Conservation (phyloP, 1,140 invertebrate species). For the Sitodiplosis mosellana region DNA sequence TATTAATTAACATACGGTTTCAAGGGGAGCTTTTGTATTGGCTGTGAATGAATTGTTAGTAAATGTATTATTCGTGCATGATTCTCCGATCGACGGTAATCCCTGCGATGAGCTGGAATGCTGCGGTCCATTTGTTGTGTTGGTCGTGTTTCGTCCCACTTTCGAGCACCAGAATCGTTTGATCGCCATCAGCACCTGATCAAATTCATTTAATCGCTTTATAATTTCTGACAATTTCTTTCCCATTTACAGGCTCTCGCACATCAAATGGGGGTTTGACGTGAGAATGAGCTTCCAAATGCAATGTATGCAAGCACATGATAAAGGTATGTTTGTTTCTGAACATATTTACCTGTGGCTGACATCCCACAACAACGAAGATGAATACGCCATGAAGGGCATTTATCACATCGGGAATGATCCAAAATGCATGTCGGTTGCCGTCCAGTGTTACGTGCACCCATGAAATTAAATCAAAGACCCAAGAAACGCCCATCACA, state of each 20-base stretch:
- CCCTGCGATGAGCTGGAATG: conserved; percentile 51
- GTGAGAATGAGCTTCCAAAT: too few species aligned
- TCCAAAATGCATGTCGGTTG: conserved; percentile 58
- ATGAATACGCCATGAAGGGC: conserved; percentile 74
- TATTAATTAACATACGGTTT: conserved; percentile 30
- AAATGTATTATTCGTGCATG: conserved; percentile 48
- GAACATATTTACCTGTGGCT: conserved; percentile 41
- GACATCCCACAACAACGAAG: conserved; percentile 72
- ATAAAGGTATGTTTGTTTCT: background rate
- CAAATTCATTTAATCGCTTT: too few species aligned
- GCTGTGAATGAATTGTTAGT: conserved; percentile 30
- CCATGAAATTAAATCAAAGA: conserved; percentile 58
- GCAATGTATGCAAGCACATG: too few species aligned
- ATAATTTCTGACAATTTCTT: too few species aligned
- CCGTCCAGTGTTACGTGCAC: conserved; percentile 27
- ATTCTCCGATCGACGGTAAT: conserved; percentile 54
- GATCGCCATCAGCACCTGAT: conserved; percentile 38
- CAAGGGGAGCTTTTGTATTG: conserved; percentile 26
- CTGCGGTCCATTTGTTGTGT: conserved; percentile 33
- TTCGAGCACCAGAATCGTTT: conserved; percentile 42
- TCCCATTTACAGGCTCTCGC: too few species aligned
- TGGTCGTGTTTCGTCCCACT: conserved; percentile 30
- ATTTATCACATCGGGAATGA: conserved; percentile 63
- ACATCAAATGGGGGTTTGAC: too few species aligned
- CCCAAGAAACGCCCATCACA: conserved; percentile 73